Base-by-base conservation (phyloP, 2,113 vertebrate genomes). In the Lagopus muta region DNA sequence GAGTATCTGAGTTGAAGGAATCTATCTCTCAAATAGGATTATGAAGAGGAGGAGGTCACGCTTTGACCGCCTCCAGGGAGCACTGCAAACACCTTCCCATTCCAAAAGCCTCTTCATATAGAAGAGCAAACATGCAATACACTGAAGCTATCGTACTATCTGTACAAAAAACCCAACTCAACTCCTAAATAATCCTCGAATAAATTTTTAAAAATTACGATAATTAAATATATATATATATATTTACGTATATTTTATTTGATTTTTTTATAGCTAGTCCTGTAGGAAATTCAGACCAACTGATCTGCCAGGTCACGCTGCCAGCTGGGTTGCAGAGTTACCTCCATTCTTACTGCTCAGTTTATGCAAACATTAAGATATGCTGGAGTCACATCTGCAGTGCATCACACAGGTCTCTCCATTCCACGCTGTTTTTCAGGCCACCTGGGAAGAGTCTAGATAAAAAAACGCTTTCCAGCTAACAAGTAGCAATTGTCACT, bases 101-200 rank as follows among this genome's bases (percentile, higher is more conserved):
- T 86, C 62, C 62, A 61, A 57, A 88, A 65, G 40, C 13, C 47
- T 84, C 57, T 47, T 55, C 34, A 18, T 19, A 6, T 10, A 11
- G 47, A 57, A 72, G 11, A 34, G 66, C n/a, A 61, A 75, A 78
- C 2, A 13, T 9, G 13, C 36, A 38, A 30, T 65, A 42, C 73
- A 38, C 45, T 54, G 71, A 57, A 61, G 34, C 52, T 14, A 25
- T 15, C 57, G 0, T 1, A 30, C 8, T 28, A 55, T 45, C 9
- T 4, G n/a, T 11, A 30, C 8, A 20, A 73, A 55, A 2, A 8
- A 13, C 11, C 48, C 43, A 25, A 19, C 10, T 76, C 19, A 30
- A 8, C 15, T 6, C 0, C 1, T 6, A 32, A 58, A 64, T 7
- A 60, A 52, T 2, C 0, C 0, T 5, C 3, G 34, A n/a, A 55